Base-by-base conservation (phyloP, 2,113 vertebrate species). In the Hepsetus odoe region DNA sequence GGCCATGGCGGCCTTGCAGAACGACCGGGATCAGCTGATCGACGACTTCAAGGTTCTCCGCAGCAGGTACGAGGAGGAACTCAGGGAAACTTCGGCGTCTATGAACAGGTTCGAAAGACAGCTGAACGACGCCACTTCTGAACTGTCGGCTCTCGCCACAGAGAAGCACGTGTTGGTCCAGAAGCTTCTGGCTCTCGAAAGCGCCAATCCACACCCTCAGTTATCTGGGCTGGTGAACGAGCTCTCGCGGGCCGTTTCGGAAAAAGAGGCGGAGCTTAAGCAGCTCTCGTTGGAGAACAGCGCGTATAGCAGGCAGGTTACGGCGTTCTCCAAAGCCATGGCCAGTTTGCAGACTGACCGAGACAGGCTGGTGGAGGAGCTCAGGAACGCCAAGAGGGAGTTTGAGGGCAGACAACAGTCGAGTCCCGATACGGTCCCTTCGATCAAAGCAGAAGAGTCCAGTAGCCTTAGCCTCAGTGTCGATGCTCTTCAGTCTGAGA, bases 271-370 rank as follows among this genome's bases (percentile, higher is more conserved):
- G 56, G 91, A 94, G 24, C 85, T 94, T 38, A 91, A 85, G 74
- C 89, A 84, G 65, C 87, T 90, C 1, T 84, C 83, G 0, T 75
- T 89, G 14, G 89, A 95, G 46, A 93, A 93, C 18, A 81, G 46
- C 30, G 68, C 10, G 2, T 92, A 86, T 13, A 78, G 40, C 84
- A 87, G 91, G 40, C 93, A 96, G 88, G 86, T 95, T 20, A 87
- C 91, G 0, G 93, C 95, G 0, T 96, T 97, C 89, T 93, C 94
- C 84, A 95, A 92, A 61, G 93, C 95, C 33, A 96, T 97, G 95
- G 93, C 92, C 85, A 95, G 94, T 73, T 93, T 97, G 44, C 95
- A 97, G 65, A 90, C 94, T 58, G 95, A 97, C 55, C 88, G 95
- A 46, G 95, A 96, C 84, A 83, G 93, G 79, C 83, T 95, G 87